A percentile compares a stretch with the other conserved stretches of the same genome.
Evolutionary conservation across 92 coral and sea anemone genomes (phyloP).

Genomic region (Pocillopora grandis): DNA sequence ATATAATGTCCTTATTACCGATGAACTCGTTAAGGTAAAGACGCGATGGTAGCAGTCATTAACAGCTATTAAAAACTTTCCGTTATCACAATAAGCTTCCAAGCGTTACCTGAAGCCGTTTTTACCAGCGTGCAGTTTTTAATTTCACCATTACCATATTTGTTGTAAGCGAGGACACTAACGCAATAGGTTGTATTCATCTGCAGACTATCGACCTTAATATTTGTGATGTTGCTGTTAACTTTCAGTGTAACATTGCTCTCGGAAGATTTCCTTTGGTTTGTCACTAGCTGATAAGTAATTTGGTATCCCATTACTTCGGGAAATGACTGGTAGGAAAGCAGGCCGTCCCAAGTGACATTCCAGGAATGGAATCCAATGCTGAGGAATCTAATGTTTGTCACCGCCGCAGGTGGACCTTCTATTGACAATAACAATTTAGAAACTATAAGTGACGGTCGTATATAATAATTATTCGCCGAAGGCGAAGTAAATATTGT

Average conservation of each 20-base stretch:
- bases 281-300: neutral
- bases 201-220: neutral
- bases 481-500: no score
- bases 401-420: neutral
- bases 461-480: no score
- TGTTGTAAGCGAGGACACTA: neutral
- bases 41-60: no score
- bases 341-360: neutral
- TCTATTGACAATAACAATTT: neutral
- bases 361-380: neutral
- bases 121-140: constrained; percentile 7
- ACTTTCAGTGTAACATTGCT: neutral
- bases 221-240: neutral
- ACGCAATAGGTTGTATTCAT: constrained; percentile 9
- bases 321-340: neutral
- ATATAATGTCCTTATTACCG: no score
- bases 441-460: no score
- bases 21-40: no score
- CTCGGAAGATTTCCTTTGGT: neutral
- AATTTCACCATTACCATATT: constrained; percentile 1
- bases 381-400: neutral
- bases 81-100: no score
- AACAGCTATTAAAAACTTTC: no score
- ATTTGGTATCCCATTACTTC: constrained; percentile 11
- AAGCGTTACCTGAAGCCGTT: constrained; percentile 5